Evolutionary conservation across 2,888 invertebrate genomes (phyloP).

Genomic region (Eupithecia insigniata): DNA sequence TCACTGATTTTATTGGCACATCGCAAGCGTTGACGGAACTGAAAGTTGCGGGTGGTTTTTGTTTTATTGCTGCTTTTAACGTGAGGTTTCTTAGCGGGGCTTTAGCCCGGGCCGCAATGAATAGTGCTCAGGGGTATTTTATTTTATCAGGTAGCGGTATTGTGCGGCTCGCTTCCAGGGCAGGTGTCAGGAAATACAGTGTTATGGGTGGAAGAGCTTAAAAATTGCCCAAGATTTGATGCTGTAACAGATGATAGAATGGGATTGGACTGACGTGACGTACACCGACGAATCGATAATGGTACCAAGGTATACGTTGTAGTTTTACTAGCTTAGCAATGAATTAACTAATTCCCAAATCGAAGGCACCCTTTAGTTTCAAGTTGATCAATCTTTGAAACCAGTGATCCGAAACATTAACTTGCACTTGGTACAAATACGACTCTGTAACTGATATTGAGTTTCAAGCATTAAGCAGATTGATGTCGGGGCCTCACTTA

Average conservation of each 20-base stretch:
- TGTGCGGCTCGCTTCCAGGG: conserved; percentile 19
- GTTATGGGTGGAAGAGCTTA: background rate
- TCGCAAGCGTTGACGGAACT: conserved; percentile 44
- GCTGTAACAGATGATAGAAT: background rate
- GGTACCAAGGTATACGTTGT: background rate
- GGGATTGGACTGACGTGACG: background rate
- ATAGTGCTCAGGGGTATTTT: conserved; percentile 56
- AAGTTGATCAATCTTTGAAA: conserved; percentile 2
- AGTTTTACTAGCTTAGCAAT: conserved; percentile 1
- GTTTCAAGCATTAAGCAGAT: conserved; percentile 71
- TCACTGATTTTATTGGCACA: conserved; percentile 49
- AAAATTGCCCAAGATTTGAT: background rate
- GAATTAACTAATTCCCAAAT: conserved; percentile 33
- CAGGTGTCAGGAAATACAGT: conserved; percentile 31
- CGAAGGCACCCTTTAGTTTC: conserved; percentile 18
- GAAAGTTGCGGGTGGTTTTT: conserved; percentile 53
- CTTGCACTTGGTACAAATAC: conserved; percentile 18
- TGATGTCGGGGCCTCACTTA: conserved; percentile 73
- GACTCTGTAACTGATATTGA: conserved; percentile 40
- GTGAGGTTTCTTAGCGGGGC: conserved; percentile 47
- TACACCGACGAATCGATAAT: background rate
- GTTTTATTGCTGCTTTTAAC: conserved; percentile 52
- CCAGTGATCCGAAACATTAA: conserved; percentile 2
- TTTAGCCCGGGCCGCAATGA: conserved; percentile 56
- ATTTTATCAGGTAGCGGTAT: conserved; percentile 39